Evolutionary conservation across 2,797 vertebrate genomes (phyloP).

Genomic region (Typhlichthys subterraneus): DNA sequence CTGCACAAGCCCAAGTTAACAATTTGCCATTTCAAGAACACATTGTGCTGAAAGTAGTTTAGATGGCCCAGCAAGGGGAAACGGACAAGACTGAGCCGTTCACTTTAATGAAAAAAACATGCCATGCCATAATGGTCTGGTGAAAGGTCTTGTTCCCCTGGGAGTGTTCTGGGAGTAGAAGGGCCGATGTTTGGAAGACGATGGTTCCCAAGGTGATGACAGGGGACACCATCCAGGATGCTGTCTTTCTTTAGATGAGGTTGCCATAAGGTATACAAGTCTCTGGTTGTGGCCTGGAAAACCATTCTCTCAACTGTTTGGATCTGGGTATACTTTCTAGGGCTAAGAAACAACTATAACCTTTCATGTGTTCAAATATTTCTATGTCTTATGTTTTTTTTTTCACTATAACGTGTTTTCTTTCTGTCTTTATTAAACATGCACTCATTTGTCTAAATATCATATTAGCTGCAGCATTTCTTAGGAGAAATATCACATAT

Average conservation of each 20-base stretch:
- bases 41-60: constrained; percentile 6
- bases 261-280: constrained; percentile 30
- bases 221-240: constrained; percentile 34
- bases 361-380: constrained; percentile 9
- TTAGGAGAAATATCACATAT: neutral
- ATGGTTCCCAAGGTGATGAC: constrained; percentile 61
- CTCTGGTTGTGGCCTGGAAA: constrained; percentile 33
- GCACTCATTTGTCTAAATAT: constrained; percentile 12
- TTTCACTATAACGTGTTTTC: constrained; percentile 4
- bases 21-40: constrained; percentile 3
- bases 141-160: constrained; percentile 57
- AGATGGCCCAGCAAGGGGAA: neutral
- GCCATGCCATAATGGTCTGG: constrained; percentile 49
- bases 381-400: constrained; percentile 10
- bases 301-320: constrained; percentile 31
- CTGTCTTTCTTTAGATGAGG: constrained; percentile 40
- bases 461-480: constrained; percentile 18
- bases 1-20: neutral
- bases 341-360: constrained; percentile 15
- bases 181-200: constrained; percentile 55
- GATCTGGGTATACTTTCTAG: constrained; percentile 22
- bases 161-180: constrained; percentile 48
- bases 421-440: neutral
- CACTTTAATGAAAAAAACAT: constrained; percentile 55
- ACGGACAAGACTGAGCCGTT: constrained; percentile 23